Evolutionary conservation across 1,140 invertebrate species (phyloP), one percentile per base, ranked within the genome.

Genomic region (Drosophila novamexicana): DNA sequence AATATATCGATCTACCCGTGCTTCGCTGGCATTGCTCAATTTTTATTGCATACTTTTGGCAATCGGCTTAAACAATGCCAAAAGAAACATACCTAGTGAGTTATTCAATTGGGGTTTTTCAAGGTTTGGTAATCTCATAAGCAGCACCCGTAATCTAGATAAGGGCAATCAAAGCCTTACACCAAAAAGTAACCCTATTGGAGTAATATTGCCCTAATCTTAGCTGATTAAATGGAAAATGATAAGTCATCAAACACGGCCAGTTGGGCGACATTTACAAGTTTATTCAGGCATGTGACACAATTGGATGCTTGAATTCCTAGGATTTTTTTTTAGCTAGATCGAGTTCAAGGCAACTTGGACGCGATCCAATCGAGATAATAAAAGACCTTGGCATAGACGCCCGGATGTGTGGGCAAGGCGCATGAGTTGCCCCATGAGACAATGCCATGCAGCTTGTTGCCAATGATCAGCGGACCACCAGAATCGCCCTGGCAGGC

Each of bases 381-480:
- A 42, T 92, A 77, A 0, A 93, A 92, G 7, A 96, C 94, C 53
- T 94, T 94, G 0, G 95, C 94, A 82, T 96, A 96, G 10, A 96
- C 95, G 0, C 95, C 95, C 0, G 95, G 95, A 71, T 94, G 93
- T 0, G 93, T 93, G 6, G 92, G 89, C 14, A 93, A 90, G 2
- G 94, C 95, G 73, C 96, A 96, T 0, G 93, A 94, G 34, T 93
- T 93, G 8, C 96, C 95, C 95, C 95, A 96, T 2, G 95, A 95
- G 0, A 95, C 94, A 2, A 96, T 90, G 12, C 95, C 95, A 9
- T 92, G 90, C 4, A 95, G 78, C 54, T 93, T 73, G 40, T 88
- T 82, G 29, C 86, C 42, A 0, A 86, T 70, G 39, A 89, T 77
- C 44, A 94, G 45, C 1, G 93, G 93, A 7, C 93, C 93, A 47